Evolutionary conservation across 1,140 invertebrate genomes (phyloP).

Genomic region (Paraescarpia echinospica): DNA sequence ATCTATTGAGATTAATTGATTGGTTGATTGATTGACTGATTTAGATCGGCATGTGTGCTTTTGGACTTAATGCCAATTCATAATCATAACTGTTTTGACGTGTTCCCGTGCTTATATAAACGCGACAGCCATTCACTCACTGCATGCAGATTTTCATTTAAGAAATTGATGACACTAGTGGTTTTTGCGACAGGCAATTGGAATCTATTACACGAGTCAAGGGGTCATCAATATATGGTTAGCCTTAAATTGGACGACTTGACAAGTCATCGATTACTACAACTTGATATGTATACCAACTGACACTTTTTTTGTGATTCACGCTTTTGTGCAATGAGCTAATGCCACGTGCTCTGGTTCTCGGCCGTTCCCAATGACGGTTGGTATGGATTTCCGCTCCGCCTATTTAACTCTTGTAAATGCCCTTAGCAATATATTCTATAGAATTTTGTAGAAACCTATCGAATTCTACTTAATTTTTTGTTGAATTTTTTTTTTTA

Average conservation of each 20-base stretch:
- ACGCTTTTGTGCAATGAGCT: not conserved
- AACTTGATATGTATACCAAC: conserved; percentile 24
- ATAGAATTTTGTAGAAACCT: too few species aligned
- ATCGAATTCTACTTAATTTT: too few species aligned
- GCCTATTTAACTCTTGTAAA: too few species aligned
- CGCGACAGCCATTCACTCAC: too few species aligned
- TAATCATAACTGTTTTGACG: not conserved
- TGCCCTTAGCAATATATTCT: too few species aligned
- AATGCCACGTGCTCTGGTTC: not conserved
- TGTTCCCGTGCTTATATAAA: not conserved
- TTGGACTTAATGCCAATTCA: not conserved
- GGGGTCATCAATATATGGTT: not conserved
- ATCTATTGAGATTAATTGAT: too few species aligned
- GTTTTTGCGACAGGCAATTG: not conserved
- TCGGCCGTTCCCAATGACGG: too few species aligned
- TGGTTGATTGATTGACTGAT: too few species aligned
- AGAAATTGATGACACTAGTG: not conserved
- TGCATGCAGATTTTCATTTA: not conserved
- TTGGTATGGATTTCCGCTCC: too few species aligned
- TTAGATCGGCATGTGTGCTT: not conserved
- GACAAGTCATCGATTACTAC: conserved; percentile 6
- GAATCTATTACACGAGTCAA: not conserved
- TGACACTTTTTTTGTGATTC: conserved; percentile 22
- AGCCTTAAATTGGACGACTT: not conserved
- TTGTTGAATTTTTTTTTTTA: too few species aligned